A percentile compares a stretch with the other conserved stretches of the same genome.
These are phyloP conservation scores for Metopia argyrocephala DNA, from an alignment of 2,888 invertebrate species.

Conservation along the genomic window DNA sequence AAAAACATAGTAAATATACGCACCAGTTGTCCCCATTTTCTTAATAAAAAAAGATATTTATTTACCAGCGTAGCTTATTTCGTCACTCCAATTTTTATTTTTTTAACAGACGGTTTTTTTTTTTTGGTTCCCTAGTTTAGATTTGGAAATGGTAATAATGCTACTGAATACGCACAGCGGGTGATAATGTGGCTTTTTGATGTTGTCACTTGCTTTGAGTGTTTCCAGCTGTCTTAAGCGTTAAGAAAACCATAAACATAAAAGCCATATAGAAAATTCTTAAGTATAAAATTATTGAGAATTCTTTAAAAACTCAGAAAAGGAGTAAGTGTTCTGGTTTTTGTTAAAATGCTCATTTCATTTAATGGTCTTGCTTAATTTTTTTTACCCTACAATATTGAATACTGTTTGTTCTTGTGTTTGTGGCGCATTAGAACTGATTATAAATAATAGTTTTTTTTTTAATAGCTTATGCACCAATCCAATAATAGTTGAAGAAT, in stretches of 20 bases:
- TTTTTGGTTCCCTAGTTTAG: background rate
- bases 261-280: background rate
- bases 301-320: background rate
- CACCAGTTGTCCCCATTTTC: conserved; percentile 37
- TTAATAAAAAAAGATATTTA: conserved; percentile 22
- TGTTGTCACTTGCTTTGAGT: conserved; percentile 61
- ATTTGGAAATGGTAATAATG: conserved; percentile 36
- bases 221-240: conserved; percentile 55
- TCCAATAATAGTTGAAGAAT: no score
- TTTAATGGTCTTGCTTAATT: conserved; percentile 4
- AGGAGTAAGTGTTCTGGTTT: conserved; percentile 26
- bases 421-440: no score
- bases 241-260: background rate
- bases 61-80: conserved; percentile 1
- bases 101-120: background rate
- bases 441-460: no score
- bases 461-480: no score
- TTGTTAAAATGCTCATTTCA: conserved; percentile 23
- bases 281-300: background rate
- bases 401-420: no score
- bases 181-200: conserved; percentile 61
- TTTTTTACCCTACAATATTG: no score
- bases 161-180: conserved; percentile 59
- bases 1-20: conserved; percentile 38
- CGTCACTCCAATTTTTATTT: conserved; percentile 15